Evolutionary conservation across 2,888 invertebrate species (phyloP).

Genomic region (Drosophila basisetae): DNA sequence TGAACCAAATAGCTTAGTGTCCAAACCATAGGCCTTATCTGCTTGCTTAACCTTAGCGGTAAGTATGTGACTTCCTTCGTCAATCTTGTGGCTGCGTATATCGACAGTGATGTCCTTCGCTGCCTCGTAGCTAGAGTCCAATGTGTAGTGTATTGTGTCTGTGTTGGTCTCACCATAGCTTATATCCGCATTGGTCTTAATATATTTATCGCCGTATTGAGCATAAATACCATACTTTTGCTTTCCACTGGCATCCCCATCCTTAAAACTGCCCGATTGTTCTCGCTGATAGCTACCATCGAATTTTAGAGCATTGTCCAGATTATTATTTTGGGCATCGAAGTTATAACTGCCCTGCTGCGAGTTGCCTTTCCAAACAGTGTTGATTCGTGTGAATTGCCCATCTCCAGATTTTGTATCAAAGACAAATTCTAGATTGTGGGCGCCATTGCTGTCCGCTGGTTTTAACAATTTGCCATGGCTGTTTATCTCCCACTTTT

Average conservation of each 20-base stretch:
- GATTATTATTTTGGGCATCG: slow-evolving; percentile 59
- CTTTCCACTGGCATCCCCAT: slow-evolving; percentile 56
- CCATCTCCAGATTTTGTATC: slow-evolving; percentile 66
- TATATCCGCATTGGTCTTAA: slow-evolving; percentile 84
- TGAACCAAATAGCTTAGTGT: slow-evolving; percentile 86
- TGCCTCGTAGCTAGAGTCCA: slow-evolving; percentile 86
- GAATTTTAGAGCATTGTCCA: slow-evolving; percentile 70
- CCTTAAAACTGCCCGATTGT: slow-evolving; percentile 60
- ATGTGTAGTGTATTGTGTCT: slow-evolving; percentile 85
- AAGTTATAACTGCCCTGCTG: slow-evolving; percentile 74
- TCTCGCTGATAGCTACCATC: slow-evolving; percentile 75
- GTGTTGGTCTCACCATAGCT: slow-evolving; percentile 83
- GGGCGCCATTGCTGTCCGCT: slow-evolving; percentile 51
- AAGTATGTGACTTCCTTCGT: slow-evolving; percentile 84
- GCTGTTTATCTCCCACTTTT: slow-evolving; percentile 81
- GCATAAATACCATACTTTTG: slow-evolving; percentile 61
- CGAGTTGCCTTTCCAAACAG: slow-evolving; percentile 62
- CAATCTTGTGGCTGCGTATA: slow-evolving; percentile 82
- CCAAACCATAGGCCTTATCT: slow-evolving; percentile 87
- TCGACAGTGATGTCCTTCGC: slow-evolving; percentile 86
- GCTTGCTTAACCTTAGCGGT: slow-evolving; percentile 86
- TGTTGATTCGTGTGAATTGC: slow-evolving; percentile 65
- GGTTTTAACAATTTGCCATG: slow-evolving; percentile 82
- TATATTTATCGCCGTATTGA: slow-evolving; percentile 82
- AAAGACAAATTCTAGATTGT: slow-evolving; percentile 62